These are phyloP conservation scores for Callipepla californica DNA, from an alignment of 2,113 vertebrate genomes.

Conservation along the genomic window DNA sequence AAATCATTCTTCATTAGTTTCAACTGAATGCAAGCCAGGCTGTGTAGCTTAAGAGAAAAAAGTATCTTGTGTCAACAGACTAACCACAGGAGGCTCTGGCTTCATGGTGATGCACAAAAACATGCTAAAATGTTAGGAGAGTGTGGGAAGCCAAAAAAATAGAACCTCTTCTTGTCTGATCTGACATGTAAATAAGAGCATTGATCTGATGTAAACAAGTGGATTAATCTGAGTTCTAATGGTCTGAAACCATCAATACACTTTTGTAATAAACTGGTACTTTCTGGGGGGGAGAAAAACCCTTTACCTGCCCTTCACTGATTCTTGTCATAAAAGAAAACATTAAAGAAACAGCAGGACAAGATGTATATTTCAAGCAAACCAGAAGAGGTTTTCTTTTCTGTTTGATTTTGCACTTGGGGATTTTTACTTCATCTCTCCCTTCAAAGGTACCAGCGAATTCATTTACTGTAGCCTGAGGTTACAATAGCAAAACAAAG, in stretches of 20 bases:
- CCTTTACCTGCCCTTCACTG: slow-evolving; percentile 78
- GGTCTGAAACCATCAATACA: slow-evolving; percentile 29
- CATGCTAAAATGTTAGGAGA: slow-evolving; percentile 37
- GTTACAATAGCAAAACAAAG: slow-evolving; percentile 84
- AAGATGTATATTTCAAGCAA: slow-evolving; percentile 82
- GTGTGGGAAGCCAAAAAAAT: slow-evolving; percentile 10
- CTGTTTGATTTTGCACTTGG: slow-evolving; percentile 87
- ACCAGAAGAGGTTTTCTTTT: slow-evolving; percentile 82
- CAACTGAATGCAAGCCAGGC: slow-evolving; percentile 10
- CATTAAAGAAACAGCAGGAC: slow-evolving; percentile 81
- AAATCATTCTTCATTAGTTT: slow-evolving; percentile 47
- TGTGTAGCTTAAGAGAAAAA: neutral
- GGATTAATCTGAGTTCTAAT: slow-evolving; percentile 42
- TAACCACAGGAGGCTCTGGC: slow-evolving; percentile 4
- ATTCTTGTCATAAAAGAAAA: slow-evolving; percentile 78
- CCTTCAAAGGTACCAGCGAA: slow-evolving; percentile 86
- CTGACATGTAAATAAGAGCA: slow-evolving; percentile 28
- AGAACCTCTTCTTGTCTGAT: slow-evolving; percentile 23
- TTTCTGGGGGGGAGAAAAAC: neutral
- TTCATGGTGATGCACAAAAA: neutral
- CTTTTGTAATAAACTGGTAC: slow-evolving; percentile 33
- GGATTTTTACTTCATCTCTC: slow-evolving; percentile 85
- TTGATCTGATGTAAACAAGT: slow-evolving; percentile 53
- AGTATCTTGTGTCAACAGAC: neutral
- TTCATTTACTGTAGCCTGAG: slow-evolving; percentile 86